Base-by-base conservation (phyloP, 2,797 vertebrate genomes). In the Sebastes diploproa region DNA sequence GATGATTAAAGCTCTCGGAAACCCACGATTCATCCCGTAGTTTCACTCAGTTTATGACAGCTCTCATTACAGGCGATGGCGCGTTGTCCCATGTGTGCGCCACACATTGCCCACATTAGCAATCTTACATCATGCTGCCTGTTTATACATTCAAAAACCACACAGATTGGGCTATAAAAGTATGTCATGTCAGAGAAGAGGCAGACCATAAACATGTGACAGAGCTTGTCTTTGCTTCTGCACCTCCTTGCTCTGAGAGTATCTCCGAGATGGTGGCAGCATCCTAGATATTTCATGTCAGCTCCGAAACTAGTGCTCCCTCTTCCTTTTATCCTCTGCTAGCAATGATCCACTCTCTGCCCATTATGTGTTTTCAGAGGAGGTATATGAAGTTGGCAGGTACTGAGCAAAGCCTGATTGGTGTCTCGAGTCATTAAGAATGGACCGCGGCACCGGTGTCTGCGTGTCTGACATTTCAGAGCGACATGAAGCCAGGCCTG, bases 391-490 rank as follows among this genome's bases (percentile, higher is more conserved):
- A 84, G 80, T 70, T 76, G 80, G 79, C 87, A 89, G 88, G 83
- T 87, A 73, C 60, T 66, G 75, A 83, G 78, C 61, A 2, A 18
- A 46, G 59, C 68, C 81, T 86, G 84, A 85, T 86, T 87, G 82
- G 85, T 85, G 81, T 70, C 79, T 81, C 68, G 46, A 72, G 78
- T 92, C 89, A 91, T 94, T 93, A 90, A 77, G 84, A 78, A 91
- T 87, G 90, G 90, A 84, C 86, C 63, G 14, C 81, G 14, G 85
- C 81, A 23, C 50, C 18, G 65, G 62, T 25, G 81, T 46, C 78
- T 75, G 82, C 52, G 36, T 82, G 89, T 79, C 65, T 92, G 90
- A 92, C 94, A 94, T 93, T 92, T 92, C 71, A 80, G 80, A 90
- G 80, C 73, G 34, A 81, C 85, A 62, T 62, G 67, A 82, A 84